Evolutionary conservation across 2,113 vertebrate species (phyloP).

Genomic region (Hypocryptadius cinnamomeus): DNA sequence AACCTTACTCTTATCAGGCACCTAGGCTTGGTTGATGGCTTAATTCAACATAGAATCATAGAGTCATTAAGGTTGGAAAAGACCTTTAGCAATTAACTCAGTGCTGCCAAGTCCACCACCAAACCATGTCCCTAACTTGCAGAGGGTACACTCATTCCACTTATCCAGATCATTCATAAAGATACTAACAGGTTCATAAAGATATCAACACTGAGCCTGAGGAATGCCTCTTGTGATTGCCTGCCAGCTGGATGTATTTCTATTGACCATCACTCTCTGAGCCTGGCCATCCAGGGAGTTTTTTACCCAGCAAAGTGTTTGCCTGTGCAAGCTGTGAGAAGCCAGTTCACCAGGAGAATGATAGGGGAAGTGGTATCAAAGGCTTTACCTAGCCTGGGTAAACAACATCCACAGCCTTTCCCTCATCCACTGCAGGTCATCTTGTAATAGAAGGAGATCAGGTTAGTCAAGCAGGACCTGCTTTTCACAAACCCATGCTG

Average conservation of each 20-base stretch:
- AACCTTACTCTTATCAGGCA: background rate
- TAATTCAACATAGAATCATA: background rate
- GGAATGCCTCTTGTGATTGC: background rate
- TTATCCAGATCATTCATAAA: background rate
- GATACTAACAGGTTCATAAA: background rate
- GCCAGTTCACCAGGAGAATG: background rate
- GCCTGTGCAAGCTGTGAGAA: background rate
- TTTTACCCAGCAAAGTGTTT: background rate
- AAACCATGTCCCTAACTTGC: background rate
- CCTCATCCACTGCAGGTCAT: background rate
- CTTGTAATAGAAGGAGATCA: background rate
- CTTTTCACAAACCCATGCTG: background rate
- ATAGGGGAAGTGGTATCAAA: background rate
- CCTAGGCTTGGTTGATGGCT: background rate
- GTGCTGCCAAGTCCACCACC: background rate
- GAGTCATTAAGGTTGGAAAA: background rate
- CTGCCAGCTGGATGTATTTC: background rate
- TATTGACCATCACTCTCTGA: background rate
- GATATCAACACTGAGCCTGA: background rate
- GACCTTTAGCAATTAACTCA: background rate
- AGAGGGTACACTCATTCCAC: background rate
- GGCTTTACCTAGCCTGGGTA: background rate
- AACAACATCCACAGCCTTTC: background rate
- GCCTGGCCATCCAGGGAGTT: background rate
- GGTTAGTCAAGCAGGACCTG: background rate